These are phyloP conservation scores for Pangasius sanitwongsei DNA, from an alignment of 2,797 vertebrate species.

Conservation along the genomic window DNA sequence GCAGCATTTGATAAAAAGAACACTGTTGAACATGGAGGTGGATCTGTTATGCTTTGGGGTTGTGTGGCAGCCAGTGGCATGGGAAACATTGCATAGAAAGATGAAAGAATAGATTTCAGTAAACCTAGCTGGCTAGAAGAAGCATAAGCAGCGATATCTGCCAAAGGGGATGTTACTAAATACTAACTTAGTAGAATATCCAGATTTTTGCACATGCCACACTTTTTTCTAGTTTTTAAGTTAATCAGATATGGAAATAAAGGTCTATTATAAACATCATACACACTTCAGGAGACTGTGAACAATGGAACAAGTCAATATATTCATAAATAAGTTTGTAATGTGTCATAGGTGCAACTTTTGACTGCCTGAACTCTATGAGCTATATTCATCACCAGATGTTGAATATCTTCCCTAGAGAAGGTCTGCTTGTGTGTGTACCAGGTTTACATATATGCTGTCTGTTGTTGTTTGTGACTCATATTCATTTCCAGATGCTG, in stretches of 20 bases:
- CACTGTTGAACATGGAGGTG: neutral
- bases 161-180: neutral
- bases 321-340: neutral
- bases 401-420: neutral
- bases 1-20: neutral
- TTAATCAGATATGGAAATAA: no score
- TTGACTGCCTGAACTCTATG: neutral
- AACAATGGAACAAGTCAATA: neutral
- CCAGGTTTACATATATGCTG: neutral
- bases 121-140: neutral
- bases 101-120: neutral
- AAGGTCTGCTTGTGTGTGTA: neutral
- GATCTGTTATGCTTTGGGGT: neutral
- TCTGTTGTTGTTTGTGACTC: constrained; percentile 23
- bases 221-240: neutral
- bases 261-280: neutral
- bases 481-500: constrained; percentile 20
- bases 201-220: neutral
- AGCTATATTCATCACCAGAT: constrained; percentile 9
- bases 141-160: neutral
- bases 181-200: neutral
- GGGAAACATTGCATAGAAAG: neutral
- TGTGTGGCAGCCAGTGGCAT: neutral
- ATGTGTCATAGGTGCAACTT: neutral
- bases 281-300: neutral